Conservation (phyloP, 2,797 vertebrate species). For the Melanotaenia maccullochi region DNA sequence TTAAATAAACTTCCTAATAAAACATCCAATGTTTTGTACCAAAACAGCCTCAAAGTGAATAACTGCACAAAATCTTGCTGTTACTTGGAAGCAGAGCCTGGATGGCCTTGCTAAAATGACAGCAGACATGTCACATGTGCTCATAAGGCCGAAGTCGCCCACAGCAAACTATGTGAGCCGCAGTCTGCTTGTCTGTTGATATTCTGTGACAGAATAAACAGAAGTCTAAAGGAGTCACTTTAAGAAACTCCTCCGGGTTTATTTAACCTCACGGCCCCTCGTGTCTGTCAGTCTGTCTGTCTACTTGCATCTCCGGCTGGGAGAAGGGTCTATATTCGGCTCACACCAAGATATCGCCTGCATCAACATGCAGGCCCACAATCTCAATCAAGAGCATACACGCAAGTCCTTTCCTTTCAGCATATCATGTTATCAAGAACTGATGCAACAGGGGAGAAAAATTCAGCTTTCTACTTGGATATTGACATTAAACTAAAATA, state of each 20-base stretch:
- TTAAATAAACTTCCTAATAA: neutral
- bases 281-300: constrained; percentile 32
- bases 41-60: neutral
- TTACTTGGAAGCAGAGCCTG: neutral
- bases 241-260: constrained; percentile 55
- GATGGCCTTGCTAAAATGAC: constrained; percentile 2
- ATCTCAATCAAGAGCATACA: neutral
- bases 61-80: neutral
- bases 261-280: constrained; percentile 55
- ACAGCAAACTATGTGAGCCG: constrained; percentile 5
- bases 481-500: too few relatives aligned
- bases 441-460: neutral
- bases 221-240: constrained; percentile 33
- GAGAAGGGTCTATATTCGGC: constrained; percentile 42
- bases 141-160: constrained; percentile 10
- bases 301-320: constrained; percentile 16
- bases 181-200: constrained; percentile 27
- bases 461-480: too few relatives aligned
- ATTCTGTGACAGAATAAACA: constrained; percentile 29
- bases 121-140: neutral
- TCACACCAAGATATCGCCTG: constrained; percentile 3
- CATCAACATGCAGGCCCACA: constrained; percentile 5
- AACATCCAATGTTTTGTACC: neutral
- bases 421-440: neutral
- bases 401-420: neutral